phyloP scores from a whole-genome alignment of 2,888 invertebrate species.

The Drosophila meridiana region DNA sequence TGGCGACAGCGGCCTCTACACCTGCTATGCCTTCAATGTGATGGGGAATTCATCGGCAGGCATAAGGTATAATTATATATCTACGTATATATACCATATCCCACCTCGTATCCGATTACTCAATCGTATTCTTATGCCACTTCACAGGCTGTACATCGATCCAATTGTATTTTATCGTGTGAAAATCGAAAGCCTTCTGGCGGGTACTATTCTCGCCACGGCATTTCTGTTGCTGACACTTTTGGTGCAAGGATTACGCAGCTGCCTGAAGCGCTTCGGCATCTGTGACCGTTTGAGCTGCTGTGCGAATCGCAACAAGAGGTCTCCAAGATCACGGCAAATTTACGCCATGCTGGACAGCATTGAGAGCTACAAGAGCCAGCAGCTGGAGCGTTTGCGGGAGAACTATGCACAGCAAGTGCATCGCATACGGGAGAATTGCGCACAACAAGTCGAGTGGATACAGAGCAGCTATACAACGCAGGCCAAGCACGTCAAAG shows the following conservation, averaged over 20 bases:
- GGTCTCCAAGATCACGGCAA: constrained; percentile 92
- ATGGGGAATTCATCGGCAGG: constrained; percentile 91
- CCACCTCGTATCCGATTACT: not conserved
- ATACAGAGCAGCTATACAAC: constrained; percentile 95
- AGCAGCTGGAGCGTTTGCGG: constrained; percentile 93
- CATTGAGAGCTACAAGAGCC: constrained; percentile 95
- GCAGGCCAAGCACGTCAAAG: constrained; percentile 93
- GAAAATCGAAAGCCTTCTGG: constrained; percentile 92
- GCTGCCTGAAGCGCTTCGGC: constrained; percentile 84
- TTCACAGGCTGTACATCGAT: constrained; percentile 90
- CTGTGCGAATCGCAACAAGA: constrained; percentile 89
- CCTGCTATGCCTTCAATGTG: constrained; percentile 94
- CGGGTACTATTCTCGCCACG: constrained; percentile 92
- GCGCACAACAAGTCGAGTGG: constrained; percentile 96
- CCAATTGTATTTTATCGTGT: constrained; percentile 93
- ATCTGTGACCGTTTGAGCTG: constrained; percentile 89
- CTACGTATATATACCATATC: not conserved
- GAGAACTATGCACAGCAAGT: constrained; percentile 97
- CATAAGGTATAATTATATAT: constrained; percentile 85
- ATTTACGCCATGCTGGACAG: constrained; percentile 95
- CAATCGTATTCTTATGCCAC: not conserved
- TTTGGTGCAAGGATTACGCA: constrained; percentile 90
- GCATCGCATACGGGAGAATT: constrained; percentile 96
- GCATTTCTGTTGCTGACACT: constrained; percentile 92
- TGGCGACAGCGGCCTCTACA: constrained; percentile 93